Evolutionary conservation across 2,113 vertebrate genomes (phyloP), one percentile per base, ranked within the genome.

Genomic region (Andinoacara biseriatus): DNA sequence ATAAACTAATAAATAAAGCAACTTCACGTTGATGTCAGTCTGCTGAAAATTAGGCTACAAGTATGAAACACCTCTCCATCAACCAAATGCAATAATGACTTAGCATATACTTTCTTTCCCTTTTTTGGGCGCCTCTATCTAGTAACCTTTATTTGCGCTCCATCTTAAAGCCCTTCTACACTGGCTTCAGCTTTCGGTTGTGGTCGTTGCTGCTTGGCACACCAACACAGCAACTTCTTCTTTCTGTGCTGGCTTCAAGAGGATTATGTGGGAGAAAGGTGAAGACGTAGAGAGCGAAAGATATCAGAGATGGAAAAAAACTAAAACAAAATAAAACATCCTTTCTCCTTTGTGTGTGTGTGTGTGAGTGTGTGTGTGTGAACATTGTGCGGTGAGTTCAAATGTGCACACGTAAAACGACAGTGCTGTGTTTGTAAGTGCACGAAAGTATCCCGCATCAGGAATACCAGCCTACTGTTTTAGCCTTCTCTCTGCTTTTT

Each of bases 391-490:
- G 24, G 29, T n/a, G n/a, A 6, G 35, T 43, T 80, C 59, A 75
- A 83, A 82, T 74, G 77, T 74, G 59, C 62, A 40, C 5, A 10
- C 58, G 10, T 72, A 76, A 83, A 83, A 84, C 43, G 63, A 74
- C 81, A 43, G 56, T 46, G 35, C 29, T 63, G 69, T 6, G 35
- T 81, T 54, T 58, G 52, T 17, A 43, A 24, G 7, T 46, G 80
- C 49, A 43, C 1, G 20, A 58, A 83, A 58, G 61, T 46, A 81
- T 74, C 75, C 86, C 82, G 57, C 81, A 78, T 89, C 65, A 76
- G 63, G 76, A 88, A 84, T 87, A 88, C 87, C 86, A 90, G 88
- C 80, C 85, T 90, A 86, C 90, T 86, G 82, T 78, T 89, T 89
- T 81, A 81, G 86, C 80, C 69, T 89, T 89, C 83, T 58, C 76